Evolutionary conservation across 2,113 vertebrate genomes (phyloP).

Genomic region (Alaudala cheleensis): DNA sequence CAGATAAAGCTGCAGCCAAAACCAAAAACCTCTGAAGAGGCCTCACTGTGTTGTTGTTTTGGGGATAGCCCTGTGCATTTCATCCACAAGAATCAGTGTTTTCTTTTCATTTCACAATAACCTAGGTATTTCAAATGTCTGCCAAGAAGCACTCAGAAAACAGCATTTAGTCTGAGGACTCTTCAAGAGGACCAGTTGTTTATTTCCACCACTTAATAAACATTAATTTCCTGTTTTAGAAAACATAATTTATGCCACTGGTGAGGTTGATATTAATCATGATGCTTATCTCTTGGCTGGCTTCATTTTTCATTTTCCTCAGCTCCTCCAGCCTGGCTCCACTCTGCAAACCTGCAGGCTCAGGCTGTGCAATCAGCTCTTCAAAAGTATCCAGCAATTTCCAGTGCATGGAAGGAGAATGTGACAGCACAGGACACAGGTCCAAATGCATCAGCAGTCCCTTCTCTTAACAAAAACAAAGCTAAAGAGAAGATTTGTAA

Average conservation of each 20-base stretch:
- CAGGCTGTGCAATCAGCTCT: neutral
- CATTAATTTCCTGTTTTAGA: slow-evolving; percentile 73
- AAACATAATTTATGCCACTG: slow-evolving; percentile 49
- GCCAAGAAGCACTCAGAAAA: slow-evolving; percentile 47
- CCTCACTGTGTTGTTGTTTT: slow-evolving; percentile 43
- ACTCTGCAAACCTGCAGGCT: slow-evolving; percentile 20
- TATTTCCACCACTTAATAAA: slow-evolving; percentile 46
- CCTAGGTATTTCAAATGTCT: slow-evolving; percentile 49
- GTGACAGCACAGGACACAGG: neutral
- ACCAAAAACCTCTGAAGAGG: slow-evolving; percentile 14
- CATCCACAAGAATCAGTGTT: slow-evolving; percentile 41
- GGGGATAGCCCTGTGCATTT: slow-evolving; percentile 27
- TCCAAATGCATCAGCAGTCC: neutral
- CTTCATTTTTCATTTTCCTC: slow-evolving; percentile 48
- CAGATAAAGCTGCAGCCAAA: slow-evolving; percentile 1
- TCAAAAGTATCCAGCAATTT: neutral
- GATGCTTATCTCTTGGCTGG: slow-evolving; percentile 42
- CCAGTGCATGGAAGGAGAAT: neutral
- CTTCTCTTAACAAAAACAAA: neutral
- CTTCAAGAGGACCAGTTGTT: slow-evolving; percentile 43
- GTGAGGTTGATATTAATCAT: slow-evolving; percentile 61
- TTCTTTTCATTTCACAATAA: slow-evolving; percentile 69
- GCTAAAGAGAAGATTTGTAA: slow-evolving; percentile 6
- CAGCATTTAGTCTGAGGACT: slow-evolving; percentile 28
- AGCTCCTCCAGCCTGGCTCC: neutral